phyloP scores from a whole-genome alignment of 1,140 invertebrate species.

The Cotesia typhae region DNA sequence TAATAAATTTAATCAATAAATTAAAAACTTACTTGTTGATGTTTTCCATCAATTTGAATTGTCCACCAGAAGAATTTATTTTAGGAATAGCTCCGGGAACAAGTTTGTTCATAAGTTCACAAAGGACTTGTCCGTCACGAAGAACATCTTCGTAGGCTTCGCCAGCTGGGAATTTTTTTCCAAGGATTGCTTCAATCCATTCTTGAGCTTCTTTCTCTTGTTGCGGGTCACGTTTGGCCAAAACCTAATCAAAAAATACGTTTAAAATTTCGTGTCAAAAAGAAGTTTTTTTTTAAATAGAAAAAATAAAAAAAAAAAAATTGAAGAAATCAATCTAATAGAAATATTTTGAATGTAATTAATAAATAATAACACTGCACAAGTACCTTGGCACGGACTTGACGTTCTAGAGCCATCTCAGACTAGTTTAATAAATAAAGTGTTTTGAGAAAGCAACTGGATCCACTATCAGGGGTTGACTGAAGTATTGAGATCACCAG shows the following conservation, averaged over 20 bases:
- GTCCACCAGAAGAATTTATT: constrained; percentile 85
- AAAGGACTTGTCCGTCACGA: constrained; percentile 82
- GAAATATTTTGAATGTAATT: background rate
- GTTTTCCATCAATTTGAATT: constrained; percentile 96
- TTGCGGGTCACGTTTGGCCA: constrained; percentile 84
- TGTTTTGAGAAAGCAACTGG: constrained; percentile 27
- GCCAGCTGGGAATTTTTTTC: constrained; percentile 77
- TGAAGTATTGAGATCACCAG: constrained; percentile 53
- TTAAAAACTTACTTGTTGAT: constrained; percentile 77
- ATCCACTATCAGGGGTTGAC: constrained; percentile 49
- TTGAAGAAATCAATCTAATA: background rate
- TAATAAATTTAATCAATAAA: background rate
- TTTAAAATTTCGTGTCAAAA: too few relatives aligned
- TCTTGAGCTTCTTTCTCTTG: constrained; percentile 83
- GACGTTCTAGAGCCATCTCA: constrained; percentile 79
- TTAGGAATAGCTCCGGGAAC: constrained; percentile 84
- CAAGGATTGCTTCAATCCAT: constrained; percentile 88
- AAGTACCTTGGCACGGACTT: constrained; percentile 79
- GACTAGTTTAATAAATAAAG: constrained; percentile 60
- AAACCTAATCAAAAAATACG: constrained; percentile 68
- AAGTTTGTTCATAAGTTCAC: constrained; percentile 87
- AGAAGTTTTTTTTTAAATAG: too few relatives aligned
- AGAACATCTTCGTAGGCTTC: constrained; percentile 79
- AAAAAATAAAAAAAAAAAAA: too few relatives aligned
- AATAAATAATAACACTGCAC: constrained; percentile 12